Percentiles rank a stretch among this genome's conserved stretches.
phyloP scores from a whole-genome alignment of 2,888 invertebrate genomes.

The Drosophila formosana region DNA sequence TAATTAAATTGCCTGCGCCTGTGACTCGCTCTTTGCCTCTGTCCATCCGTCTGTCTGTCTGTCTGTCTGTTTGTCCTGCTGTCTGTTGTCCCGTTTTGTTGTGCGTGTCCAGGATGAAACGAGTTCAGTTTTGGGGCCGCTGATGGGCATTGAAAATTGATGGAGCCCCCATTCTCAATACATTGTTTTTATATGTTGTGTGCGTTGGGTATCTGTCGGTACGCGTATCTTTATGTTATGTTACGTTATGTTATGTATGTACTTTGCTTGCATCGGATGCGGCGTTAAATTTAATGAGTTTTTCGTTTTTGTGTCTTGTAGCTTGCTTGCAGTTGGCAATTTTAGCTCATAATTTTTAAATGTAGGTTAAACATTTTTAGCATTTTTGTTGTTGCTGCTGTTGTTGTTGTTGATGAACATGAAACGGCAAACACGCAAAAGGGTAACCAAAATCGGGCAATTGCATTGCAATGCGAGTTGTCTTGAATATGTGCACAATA shows the following conservation, averaged over 20 bases:
- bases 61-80: conserved; percentile 24
- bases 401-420: conserved; percentile 1
- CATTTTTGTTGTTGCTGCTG: conserved; percentile 37
- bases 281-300: conserved; percentile 71
- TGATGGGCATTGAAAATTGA: conserved; percentile 75
- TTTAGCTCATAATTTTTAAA: conserved; percentile 54
- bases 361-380: conserved; percentile 75
- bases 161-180: conserved; percentile 53
- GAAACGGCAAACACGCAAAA: conserved; percentile 33
- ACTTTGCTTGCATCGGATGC: conserved; percentile 43
- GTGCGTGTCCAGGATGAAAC: conserved; percentile 20
- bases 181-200: conserved; percentile 37
- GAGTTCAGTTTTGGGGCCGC: conserved; percentile 38
- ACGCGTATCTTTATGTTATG: conserved; percentile 23
- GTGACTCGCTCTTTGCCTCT: conserved; percentile 18
- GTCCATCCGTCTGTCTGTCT: background rate
- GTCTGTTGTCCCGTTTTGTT: conserved; percentile 20
- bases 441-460: conserved; percentile 66
- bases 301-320: conserved; percentile 49
- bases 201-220: conserved; percentile 33
- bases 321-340: conserved; percentile 37
- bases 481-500: conserved; percentile 8
- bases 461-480: conserved; percentile 50
- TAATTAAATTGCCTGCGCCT: conserved; percentile 63
- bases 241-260: conserved; percentile 22